Conservation (phyloP, 1,140 invertebrate species). For the Zophobas atratus region DNA sequence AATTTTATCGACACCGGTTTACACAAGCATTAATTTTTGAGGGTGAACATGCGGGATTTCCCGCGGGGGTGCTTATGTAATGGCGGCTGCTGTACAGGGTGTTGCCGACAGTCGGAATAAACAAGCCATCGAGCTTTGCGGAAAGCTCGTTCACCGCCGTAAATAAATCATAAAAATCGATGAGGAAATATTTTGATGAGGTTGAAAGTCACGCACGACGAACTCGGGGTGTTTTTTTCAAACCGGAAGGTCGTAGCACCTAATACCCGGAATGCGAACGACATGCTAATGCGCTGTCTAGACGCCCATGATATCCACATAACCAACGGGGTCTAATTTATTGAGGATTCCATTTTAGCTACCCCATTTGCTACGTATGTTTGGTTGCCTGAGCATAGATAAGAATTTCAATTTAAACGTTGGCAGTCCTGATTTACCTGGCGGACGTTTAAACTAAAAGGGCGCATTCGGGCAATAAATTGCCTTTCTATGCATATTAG, state of each 20-base stretch:
- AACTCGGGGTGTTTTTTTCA: not conserved
- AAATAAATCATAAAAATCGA: constrained; percentile 43
- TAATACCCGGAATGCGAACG: too few relatives aligned
- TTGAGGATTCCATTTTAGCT: too few relatives aligned
- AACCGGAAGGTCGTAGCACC: too few relatives aligned
- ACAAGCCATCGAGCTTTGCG: constrained; percentile 4
- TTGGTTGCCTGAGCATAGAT: too few relatives aligned
- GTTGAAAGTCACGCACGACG: constrained; percentile 25
- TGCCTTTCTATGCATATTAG: too few relatives aligned
- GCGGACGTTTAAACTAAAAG: too few relatives aligned
- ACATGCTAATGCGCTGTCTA: not conserved
- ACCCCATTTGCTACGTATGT: too few relatives aligned
- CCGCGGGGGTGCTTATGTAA: constrained; percentile 22
- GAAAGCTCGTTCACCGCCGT: constrained; percentile 16
- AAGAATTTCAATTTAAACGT: too few relatives aligned
- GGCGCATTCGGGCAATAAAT: too few relatives aligned
- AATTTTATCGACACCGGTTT: constrained; percentile 15
- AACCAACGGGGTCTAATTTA: too few relatives aligned
- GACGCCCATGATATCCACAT: not conserved
- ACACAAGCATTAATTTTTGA: constrained; percentile 35
- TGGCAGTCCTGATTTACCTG: too few relatives aligned
- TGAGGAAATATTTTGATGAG: constrained; percentile 15
- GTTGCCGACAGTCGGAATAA: not conserved
- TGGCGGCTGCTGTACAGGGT: not conserved
- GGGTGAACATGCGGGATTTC: constrained; percentile 8